Percentiles rank a stretch among this genome's conserved stretches.
Evolutionary conservation across 2,888 invertebrate species (phyloP).

Genomic region (Aleiodes alternator): DNA sequence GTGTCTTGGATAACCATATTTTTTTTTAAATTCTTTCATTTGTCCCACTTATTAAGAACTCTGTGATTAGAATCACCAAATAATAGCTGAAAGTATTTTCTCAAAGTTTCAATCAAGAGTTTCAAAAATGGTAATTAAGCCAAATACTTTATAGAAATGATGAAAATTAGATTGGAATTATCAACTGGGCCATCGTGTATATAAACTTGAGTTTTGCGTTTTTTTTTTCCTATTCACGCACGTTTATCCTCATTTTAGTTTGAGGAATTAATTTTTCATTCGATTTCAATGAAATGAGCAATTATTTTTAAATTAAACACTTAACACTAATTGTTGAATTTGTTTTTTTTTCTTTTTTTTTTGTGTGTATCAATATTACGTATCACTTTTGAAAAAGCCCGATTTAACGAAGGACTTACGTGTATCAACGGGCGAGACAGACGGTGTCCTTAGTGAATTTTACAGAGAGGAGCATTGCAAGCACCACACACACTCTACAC

Average conservation of each 20-base stretch:
- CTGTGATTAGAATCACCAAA: constrained; percentile 8
- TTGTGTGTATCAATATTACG: constrained; percentile 1
- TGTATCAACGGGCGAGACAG: constrained; percentile 65
- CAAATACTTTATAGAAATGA: no score
- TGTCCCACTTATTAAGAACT: constrained; percentile 36
- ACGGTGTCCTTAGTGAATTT: constrained; percentile 68
- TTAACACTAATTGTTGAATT: constrained; percentile 6
- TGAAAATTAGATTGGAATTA: no score
- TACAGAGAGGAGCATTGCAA: constrained; percentile 72
- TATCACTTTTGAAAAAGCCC: not conserved
- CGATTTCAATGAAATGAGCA: not conserved
- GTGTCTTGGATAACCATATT: constrained; percentile 35
- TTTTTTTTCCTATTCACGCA: not conserved
- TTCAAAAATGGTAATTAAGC: no score
- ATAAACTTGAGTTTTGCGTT: constrained; percentile 62
- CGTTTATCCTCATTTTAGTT: constrained; percentile 37
- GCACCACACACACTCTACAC: constrained; percentile 73
- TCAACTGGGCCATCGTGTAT: constrained; percentile 58
- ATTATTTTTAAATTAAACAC: not conserved
- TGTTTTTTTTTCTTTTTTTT: no score
- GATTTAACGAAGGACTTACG: constrained; percentile 66
- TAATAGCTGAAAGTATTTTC: not conserved
- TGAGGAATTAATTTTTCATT: not conserved
- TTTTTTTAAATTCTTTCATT: constrained; percentile 34
- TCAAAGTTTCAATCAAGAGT: not conserved